Base-by-base conservation (phyloP, 2,113 vertebrate genomes). In the Chaetops frenatus region DNA sequence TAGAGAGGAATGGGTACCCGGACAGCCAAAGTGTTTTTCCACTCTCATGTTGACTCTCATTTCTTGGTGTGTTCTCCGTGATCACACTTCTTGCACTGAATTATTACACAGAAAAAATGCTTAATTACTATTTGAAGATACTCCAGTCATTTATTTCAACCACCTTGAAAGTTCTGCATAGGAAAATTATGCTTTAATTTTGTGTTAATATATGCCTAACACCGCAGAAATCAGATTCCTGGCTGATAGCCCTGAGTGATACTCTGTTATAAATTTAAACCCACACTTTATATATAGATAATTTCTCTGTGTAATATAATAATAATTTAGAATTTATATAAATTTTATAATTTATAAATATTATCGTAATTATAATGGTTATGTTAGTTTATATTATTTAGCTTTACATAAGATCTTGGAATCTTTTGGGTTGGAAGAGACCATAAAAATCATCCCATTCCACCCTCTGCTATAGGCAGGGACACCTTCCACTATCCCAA, bases 11-110 rank as follows among this genome's bases (percentile, higher is more conserved):
- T 69, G 83, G 81, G 58, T 83, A 89, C 72, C 90, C 77, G 50
- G 76, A 81, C 83, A 96, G 88, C 27, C 71, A 77, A 94, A 82
- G 91, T 81, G 86, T 71, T 81, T 94, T 90, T 95, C 95, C 95
- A 87, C 65, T 90, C 64, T 86, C 70, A 36, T 67, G 85, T 79
- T 96, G 84, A 85, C 45, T 51, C 88, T 97, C 69, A 88, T 95
- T 95, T 92, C 84, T 94, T 81, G 96, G 22, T 61, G 64, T 81
- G 51, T 81, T 95, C 96, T 93, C 92, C 88, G 81, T 35, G 71
- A 82, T 85, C 72, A 69, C 29, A 24, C 38, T 74, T 88, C 57
- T 78, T 88, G 23, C 51, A 53, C 18, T 25, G 31, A 91, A 97
- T 96, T 90, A 96, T 96, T 94, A 73, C 86, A 53, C 44, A 54